Percentiles rank a stretch among this genome's conserved stretches.
Conservation (phyloP, 2,113 vertebrate genomes). For the Marmota flaviventris region DNA sequence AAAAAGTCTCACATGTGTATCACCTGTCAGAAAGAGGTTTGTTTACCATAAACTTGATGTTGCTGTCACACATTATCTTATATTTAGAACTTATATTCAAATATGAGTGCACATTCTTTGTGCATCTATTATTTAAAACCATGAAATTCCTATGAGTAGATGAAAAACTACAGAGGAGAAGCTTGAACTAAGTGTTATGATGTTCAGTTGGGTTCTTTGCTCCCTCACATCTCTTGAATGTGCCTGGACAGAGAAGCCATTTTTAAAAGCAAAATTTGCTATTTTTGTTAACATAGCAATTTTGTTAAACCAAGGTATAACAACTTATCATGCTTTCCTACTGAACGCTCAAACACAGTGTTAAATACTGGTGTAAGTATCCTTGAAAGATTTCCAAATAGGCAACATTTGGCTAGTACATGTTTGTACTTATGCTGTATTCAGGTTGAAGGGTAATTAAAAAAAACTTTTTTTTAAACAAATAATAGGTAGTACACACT, state of each 20-base stretch:
- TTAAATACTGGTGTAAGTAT: neutral
- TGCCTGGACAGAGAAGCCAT: conserved; percentile 65
- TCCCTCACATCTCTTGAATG: conserved; percentile 18
- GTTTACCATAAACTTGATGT: neutral
- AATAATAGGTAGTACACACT: neutral
- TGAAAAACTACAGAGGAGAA: neutral
- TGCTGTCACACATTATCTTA: neutral
- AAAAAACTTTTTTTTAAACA: neutral
- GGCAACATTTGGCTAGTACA: conserved; percentile 80
- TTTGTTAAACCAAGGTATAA: neutral
- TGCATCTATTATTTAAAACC: neutral
- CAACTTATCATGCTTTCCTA: neutral
- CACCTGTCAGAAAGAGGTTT: conserved; percentile 32
- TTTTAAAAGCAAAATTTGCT: conserved; percentile 57
- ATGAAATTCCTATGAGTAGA: neutral
- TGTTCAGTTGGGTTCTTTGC: conserved; percentile 44
- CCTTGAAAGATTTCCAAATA: conserved; percentile 50
- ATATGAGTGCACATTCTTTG: neutral
- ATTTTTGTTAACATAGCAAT: conserved; percentile 63
- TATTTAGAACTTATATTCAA: neutral
- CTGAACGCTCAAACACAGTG: neutral
- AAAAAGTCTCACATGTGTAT: neutral
- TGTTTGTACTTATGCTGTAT: conserved; percentile 78
- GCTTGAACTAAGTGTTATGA: neutral
- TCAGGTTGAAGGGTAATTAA: conserved; percentile 59